Base-by-base conservation (phyloP, 1,140 invertebrate species). In the Trialeurodes vaporariorum region DNA sequence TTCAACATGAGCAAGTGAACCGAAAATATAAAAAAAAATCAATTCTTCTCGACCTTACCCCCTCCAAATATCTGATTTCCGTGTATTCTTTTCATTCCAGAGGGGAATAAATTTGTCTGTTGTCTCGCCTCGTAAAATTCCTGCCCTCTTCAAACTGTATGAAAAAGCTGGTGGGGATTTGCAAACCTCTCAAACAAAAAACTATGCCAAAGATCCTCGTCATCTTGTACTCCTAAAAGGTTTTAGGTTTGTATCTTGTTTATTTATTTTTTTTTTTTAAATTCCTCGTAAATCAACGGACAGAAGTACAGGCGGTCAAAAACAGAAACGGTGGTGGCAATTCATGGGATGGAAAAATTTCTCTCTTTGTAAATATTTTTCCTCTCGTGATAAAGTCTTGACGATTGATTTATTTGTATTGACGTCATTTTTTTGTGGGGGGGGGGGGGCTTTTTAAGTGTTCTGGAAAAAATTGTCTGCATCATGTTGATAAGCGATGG, bases 101-200 rank as follows among this genome's bases (percentile, higher is more conserved):
- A 84, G 87, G 60, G 88, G 86, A 26, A 91, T 93, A 11, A 87
- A 92, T 77, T 79, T 97, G 5, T 95, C 93, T 0, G 87, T 98
- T 40, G 83, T 95, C 22, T 92, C 93, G 0, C 93, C 93, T 1
- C 80, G 93, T 60, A 93, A 94, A 77, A 89, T 96, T 69, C 88
- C 93, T 1, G 83, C 86, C 0, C 76, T 93, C 0, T 86, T 88
- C 69, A 87, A 88, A 72, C 76, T 93, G 13, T 92, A 90, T 75
- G 89, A 91, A 73, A 89, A 90, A 77, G 90, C 91, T 17, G 92
- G 91, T 13, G 92, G 92, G 0, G 92, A 94, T 79, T 77, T 93
- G 13, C 82, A 83, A 34, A 83, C 85, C 0, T 87, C 87, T 0
- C 86, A 91, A 68, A 90, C 86, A 2, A 94, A 96, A 76, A 94